Base-by-base conservation (phyloP, 2,888 invertebrate species). In the Scaptomyza flava region DNA sequence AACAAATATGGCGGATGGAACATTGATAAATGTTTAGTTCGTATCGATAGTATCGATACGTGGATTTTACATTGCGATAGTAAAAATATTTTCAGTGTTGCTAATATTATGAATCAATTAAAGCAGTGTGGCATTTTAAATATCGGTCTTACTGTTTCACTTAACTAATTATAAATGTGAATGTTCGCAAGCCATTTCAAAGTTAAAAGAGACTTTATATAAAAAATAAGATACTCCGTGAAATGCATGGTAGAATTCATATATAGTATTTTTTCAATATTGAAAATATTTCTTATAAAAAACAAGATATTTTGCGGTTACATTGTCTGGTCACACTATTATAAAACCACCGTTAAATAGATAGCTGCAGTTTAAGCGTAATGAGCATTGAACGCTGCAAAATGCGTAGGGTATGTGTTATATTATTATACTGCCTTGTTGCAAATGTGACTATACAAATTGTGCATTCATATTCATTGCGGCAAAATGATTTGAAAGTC, bases 1-100 rank as follows among this genome's bases (percentile, higher is more conserved):
- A 85, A 78, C 81, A 84, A 79, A 81, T 81, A 84, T 81, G 85
- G 81, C 85, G 84, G 81, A 78, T 62, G 38, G 50, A 54, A 42
- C 43, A 59, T 59, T 56, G 58, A 56, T 38, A 66, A 34, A 12
- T 38, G n/a, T 36, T 52, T 3, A 20, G 11, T 3, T 8, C 5
- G 5, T 50, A 57, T 53, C 64, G 69, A 74, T 61, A 71, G 27
- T 72, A 66, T 77, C 70, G 71, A 30, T 45, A 42, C 8, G 7
- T 6, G 8, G 0, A 11, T 14, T n/a, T 12, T 36, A 23, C n/a
- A 11, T 9, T 62, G 63, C 36, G 9, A 31, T 48, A 54, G 6
- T 9, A 34, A 8, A 11, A 31, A 17, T 12, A 6, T 12, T 30
- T 6, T 2, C 33, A 46, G 63, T 8, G 45, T 17, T 52, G 34